Base-by-base conservation (phyloP, 2,888 invertebrate genomes). In the Imbricaverruca yamaguchii region DNA sequence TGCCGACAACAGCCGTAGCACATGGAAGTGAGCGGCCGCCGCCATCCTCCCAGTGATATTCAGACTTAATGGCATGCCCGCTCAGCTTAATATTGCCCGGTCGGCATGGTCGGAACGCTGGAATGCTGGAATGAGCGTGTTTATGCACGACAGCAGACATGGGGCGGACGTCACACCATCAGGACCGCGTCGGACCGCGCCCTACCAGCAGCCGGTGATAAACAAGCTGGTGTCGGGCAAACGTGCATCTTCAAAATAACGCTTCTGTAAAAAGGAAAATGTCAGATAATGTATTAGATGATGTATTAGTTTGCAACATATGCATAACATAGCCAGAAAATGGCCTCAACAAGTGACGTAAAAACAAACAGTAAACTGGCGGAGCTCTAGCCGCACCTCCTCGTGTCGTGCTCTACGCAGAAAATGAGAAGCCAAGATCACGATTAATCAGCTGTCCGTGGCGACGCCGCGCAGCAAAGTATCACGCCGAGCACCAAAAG, bases 271-370 rank as follows among this genome's bases (percentile, higher is more conserved):
- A 39, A 39, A 39, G 4, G 39, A 39, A 39, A 39, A 39, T 39
- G 39, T 39, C 39, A 39, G 39, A 25, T 25, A 4, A 15, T 25
- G 10, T 11, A 67, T 8, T 15, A 67, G 13, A 67, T 25, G 25
- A n/a, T 67, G 25, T 67, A 67, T 67, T 67, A 67, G 67, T 67
- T 25, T 67, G n/a, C 25, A 67, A 67, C 67, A 67, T 9, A 67
- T 65, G 39, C 39, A 39, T 39, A 10, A 13, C 67, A 23, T 13
- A 39, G 39, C 39, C 12, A 13, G 25, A 67, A 67, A 67, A 67
- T n/a, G n/a, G 67, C 25, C 25, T n/a, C 13, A 67, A 67, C 25
- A 67, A 10, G 25, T 67, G 6, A 13, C 67, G 25, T 67, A 67
- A 25, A 67, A 25, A 67, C 25, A 25, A n/a, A n/a, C 8, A 67